Base-by-base conservation (phyloP, 2,888 invertebrate species). In the Drosophila pegasa region DNA sequence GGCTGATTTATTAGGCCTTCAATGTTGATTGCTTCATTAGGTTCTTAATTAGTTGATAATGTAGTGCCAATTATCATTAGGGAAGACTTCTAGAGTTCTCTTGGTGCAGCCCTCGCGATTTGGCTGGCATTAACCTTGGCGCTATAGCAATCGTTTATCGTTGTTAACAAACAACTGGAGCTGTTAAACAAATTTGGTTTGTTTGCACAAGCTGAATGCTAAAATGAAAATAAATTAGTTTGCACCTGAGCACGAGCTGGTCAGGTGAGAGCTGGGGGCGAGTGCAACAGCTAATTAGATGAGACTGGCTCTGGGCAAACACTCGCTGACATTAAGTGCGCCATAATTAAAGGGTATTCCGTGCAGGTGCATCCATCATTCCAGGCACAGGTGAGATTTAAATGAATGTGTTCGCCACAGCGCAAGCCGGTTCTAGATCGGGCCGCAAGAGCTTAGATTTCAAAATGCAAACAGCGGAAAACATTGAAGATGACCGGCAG, bases 321-420 rank as follows among this genome's bases (percentile, higher is more conserved):
- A 87, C 78, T 63, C 77, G 85, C 76, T 88, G 87, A 87, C 89
- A 87, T 78, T 85, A 88, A 88, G 81, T 85, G 73, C 74, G 57
- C 71, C 74, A 70, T 89, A 89, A 89, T 89, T 85, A 89, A 87
- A 83, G 38, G 45, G 58, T 38, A 51, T 31, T 18, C 16, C 14
- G 3, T 38, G 69, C 71, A 68, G 61, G 61, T 71, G 58, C 72
- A 74, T 73, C 71, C 67, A 75, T 65, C 80, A 72, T 54, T 47
- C 10, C 47, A 14, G 22, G 35, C 48, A 45, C 66, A 89, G 84
- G 89, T 89, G 89, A 88, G 89, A 88, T 89, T 88, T 78, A 89
- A 87, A 88, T 84, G 82, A 88, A 88, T 88, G 86, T 89, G 87
- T 84, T 87, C 89, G 89, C 83, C 68, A 18, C 25, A 45, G 67